Evolutionary conservation across 2,888 invertebrate species (phyloP), one percentile per base, ranked within the genome.

Genomic region (Eupsilia transversa): DNA sequence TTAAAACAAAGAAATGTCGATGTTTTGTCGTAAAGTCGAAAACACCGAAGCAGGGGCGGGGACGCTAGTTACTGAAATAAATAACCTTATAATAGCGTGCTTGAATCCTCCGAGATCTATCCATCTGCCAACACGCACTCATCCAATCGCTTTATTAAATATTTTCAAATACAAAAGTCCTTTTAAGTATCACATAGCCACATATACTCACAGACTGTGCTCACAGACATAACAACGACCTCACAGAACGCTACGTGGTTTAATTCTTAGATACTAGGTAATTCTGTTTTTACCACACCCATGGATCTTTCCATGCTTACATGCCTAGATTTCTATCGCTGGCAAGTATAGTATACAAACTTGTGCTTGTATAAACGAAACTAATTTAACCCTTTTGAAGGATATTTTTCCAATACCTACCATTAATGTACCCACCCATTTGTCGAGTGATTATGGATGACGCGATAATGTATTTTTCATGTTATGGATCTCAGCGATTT

Each of bases 391-490:
- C 12, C 14, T 14, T 43, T 30, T 63, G 1, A 23, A 64, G 7
- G 20, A 30, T 14, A 23, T 30, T 30, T 64, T 30, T 46, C 30
- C 23, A 33, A 64, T 23, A 46, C 14, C 63, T 23, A 46, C 14
- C 63, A 20, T 20, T 63, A 63, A 20, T 41, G 41, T 43, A 43
- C 17, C 4, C 23, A 43, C 12, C 20, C 43, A 59, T 63, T 63
- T 46, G 38, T 57, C 52, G 68, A 64, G 57, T 52, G 68, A 41
- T 68, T 52, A 52, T 20, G n/a, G 49, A 49, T 41, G 75, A 72
- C 38, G 38, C 30, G 77, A 54, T 77, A 76, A 70, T 77, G 59
- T 75, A 60, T 65, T 75, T 75, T 60, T 38, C 69, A 54, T 78
- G 72, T 78, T 57, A 30, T 54, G 57, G 14, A 61, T 54, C 20